Conservation (phyloP, 2,113 vertebrate genomes). For the Planiliza haematocheilus region DNA sequence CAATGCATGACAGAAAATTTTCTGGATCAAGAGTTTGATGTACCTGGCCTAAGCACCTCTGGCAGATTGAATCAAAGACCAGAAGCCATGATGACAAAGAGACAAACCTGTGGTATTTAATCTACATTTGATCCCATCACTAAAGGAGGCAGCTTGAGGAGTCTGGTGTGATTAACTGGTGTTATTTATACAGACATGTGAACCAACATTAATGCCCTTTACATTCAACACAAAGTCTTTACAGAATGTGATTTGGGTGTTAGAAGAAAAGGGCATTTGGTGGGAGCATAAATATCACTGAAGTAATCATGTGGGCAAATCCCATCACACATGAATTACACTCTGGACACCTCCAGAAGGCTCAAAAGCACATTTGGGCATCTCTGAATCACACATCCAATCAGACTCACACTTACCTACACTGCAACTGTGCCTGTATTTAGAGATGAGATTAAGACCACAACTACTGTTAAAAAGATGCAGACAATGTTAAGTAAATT, state of each 20-base stretch:
- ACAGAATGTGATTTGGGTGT: neutral
- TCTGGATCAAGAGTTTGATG: no score
- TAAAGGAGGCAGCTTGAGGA: neutral
- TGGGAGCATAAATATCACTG: constrained; percentile 54
- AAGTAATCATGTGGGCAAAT: constrained; percentile 49
- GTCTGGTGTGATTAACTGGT: neutral
- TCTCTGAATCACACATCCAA: constrained; percentile 55
- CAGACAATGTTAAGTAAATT: no score
- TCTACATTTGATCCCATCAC: neutral
- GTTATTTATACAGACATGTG: constrained; percentile 13
- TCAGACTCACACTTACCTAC: constrained; percentile 47
- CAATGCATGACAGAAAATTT: neutral
- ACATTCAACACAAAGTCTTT: constrained; percentile 18
- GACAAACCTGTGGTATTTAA: constrained; percentile 6
- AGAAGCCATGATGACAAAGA: neutral
- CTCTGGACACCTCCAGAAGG: constrained; percentile 40
- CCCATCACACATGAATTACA: constrained; percentile 34
- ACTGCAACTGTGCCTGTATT: constrained; percentile 39
- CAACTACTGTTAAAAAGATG: neutral
- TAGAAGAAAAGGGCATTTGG: constrained; percentile 51
- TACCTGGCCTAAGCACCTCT: neutral
- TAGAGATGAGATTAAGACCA: constrained; percentile 18
- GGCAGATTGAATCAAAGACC: constrained; percentile 5
- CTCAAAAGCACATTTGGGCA: constrained; percentile 28
- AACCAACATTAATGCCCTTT: neutral